phyloP scores from a whole-genome alignment of 2,113 vertebrate genomes.

The Pelodiscus sinensis region DNA sequence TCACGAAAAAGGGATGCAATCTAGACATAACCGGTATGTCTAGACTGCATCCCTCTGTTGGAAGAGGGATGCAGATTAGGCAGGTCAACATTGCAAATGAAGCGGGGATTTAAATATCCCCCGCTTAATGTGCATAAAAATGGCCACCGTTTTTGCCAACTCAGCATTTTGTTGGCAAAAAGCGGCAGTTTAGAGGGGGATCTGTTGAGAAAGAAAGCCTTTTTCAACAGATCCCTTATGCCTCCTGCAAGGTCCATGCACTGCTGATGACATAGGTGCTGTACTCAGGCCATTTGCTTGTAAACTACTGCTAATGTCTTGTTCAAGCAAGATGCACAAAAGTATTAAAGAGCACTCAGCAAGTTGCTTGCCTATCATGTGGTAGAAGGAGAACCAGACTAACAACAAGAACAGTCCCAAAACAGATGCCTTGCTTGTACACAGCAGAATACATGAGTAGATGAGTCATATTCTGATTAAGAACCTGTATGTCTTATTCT shows the following conservation, averaged over 20 bases:
- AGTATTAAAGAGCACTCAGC: background rate
- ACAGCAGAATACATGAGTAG: background rate
- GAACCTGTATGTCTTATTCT: background rate
- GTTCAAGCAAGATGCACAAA: background rate
- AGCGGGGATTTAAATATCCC: no score
- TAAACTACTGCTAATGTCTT: background rate
- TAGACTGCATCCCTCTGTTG: background rate
- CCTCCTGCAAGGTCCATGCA: no score
- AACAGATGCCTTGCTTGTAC: background rate
- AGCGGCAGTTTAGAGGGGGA: no score
- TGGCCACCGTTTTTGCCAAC: no score
- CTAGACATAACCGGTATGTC: no score
- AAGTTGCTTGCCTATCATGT: background rate
- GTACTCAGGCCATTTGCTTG: background rate
- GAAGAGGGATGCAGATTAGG: no score
- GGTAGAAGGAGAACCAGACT: accelerated
- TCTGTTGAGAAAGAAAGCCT: no score
- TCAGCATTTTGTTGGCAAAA: no score
- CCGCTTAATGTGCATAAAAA: no score
- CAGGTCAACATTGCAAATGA: no score
- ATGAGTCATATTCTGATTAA: background rate
- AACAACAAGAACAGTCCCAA: background rate
- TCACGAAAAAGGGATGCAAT: no score
- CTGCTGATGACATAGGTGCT: background rate
- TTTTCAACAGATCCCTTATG: no score